Evolutionary conservation across 2,113 vertebrate species (phyloP).

Genomic region (Orthonyx spaldingii): DNA sequence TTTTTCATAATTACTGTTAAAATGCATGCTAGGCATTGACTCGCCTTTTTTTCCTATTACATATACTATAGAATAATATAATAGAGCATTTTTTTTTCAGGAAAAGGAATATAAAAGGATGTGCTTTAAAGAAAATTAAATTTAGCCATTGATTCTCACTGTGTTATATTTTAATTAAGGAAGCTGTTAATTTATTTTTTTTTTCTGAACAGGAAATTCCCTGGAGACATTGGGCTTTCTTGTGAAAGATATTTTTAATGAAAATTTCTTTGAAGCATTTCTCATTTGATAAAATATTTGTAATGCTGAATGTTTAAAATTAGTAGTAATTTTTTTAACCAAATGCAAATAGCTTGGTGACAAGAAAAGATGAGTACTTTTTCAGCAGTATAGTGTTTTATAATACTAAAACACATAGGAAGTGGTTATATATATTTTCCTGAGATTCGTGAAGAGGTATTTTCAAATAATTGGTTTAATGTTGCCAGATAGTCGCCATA

Average conservation of each 20-base stretch:
- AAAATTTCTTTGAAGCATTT: constrained; percentile 17
- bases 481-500: neutral
- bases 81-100: constrained; percentile 28
- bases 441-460: neutral
- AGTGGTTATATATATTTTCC: neutral
- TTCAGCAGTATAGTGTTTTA: neutral
- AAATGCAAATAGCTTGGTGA: neutral
- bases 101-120: constrained; percentile 42
- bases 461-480: neutral
- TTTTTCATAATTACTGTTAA: constrained; percentile 12
- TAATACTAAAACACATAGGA: neutral
- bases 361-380: neutral
- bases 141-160: constrained; percentile 42
- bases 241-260: constrained; percentile 6
- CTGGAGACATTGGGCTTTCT: constrained; percentile 5
- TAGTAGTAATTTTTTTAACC: neutral
- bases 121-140: constrained; percentile 55
- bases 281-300: neutral
- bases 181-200: constrained; percentile 26
- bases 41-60: neutral
- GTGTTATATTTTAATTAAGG: constrained; percentile 59
- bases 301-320: neutral
- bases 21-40: neutral
- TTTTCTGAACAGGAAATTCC: constrained; percentile 20
- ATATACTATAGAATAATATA: constrained; percentile 29